Evolutionary conservation across 2,888 invertebrate genomes (phyloP), one percentile per base, ranked within the genome.

Genomic region (Drosophila meridiana): DNA sequence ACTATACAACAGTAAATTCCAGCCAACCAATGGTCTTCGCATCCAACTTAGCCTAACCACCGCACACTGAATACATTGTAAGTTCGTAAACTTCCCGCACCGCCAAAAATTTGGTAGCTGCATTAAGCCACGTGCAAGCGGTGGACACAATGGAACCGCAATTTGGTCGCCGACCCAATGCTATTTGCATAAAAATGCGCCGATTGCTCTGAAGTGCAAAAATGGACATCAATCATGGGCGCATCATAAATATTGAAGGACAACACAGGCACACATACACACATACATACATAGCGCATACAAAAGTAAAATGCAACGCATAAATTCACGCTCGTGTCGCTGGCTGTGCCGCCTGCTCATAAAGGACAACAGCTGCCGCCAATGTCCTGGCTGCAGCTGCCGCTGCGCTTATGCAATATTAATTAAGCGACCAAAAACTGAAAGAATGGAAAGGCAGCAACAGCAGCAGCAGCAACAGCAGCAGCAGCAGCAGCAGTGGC

Each of bases 371-470:
- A 81, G 75, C 53, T 69, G 73, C 48, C 42, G 61, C 63, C 63
- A 45, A 45, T 61, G 56, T 69, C 59, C 64, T 50, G 43, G 6
- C 63, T 48, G 42, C 88, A 74, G 75, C 48, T 69, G 73, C 52
- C 48, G 63, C 73, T 86, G 87, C 84, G 82, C 87, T 81, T 73
- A 80, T 80, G 79, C 84, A 86, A 86, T 86, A 85, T 86, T 85
- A 88, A 85, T 85, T 88, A 85, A 88, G 87, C 73, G 73, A 45
- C 76, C 57, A 56, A 71, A 79, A 57, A 53, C 32, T 38, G 52
- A 69, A 76, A 61, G 47, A 59, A 73, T 58, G 55, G 26, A 61
- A 45, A 34, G n/a, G 30, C 64, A 42, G 45, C 58, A 7, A 26
- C 53, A 28, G 13, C 20, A 3, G 28, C 38, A 48, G n/a, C 26